Conservation (phyloP, 2,113 vertebrate species). For the Hassar affinis region DNA sequence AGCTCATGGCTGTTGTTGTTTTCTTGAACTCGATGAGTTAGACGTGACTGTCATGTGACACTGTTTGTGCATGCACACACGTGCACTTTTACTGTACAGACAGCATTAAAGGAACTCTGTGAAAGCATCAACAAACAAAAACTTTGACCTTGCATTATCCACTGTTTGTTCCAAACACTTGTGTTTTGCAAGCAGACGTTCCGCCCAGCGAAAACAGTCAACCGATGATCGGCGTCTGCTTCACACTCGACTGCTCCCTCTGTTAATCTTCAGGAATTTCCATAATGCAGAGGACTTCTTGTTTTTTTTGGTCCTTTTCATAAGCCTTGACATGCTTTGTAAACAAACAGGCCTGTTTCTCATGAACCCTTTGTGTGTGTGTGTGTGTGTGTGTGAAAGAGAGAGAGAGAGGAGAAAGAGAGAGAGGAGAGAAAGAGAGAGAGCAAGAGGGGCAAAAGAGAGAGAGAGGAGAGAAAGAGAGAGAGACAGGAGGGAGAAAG, state of each 20-base stretch:
- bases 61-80: not conserved
- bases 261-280: conserved; percentile 63
- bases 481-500: not conserved
- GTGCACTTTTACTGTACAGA: conserved; percentile 69
- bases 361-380: conserved; percentile 28
- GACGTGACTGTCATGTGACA: conserved; percentile 64
- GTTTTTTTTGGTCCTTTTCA: conserved; percentile 51
- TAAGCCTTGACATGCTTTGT: conserved; percentile 55
- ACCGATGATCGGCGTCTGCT: conserved; percentile 65
- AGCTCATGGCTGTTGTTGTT: conserved; percentile 59
- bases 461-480: too few species aligned
- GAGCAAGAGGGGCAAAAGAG: too few species aligned
- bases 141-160: conserved; percentile 69
- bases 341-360: conserved; percentile 62
- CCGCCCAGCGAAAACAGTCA: conserved; percentile 60
- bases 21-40: conserved; percentile 60
- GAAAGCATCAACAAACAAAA: conserved; percentile 71
- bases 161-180: conserved; percentile 76
- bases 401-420: conserved; percentile 21
- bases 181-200: conserved; percentile 71
- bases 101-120: conserved; percentile 60
- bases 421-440: too few species aligned
- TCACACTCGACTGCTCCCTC: conserved; percentile 53
- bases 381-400: too few species aligned
- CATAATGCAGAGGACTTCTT: conserved; percentile 53